A percentile compares a stretch with the other conserved stretches of the same genome.
phyloP scores from a whole-genome alignment of 2,797 vertebrate species.

The Taenioides sp. region DNA sequence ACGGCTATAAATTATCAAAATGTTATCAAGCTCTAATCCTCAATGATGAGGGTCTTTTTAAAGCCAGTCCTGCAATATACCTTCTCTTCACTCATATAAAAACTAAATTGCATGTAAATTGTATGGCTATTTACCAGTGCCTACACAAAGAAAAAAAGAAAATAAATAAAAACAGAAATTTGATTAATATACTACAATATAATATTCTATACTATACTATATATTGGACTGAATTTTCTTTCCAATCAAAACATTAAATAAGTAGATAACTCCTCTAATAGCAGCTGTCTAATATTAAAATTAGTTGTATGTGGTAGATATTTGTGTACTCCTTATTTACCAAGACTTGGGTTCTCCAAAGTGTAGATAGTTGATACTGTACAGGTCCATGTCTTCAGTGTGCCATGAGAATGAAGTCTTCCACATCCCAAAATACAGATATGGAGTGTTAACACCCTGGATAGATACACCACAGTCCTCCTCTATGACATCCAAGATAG shows the following conservation, averaged over 20 bases:
- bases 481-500: slow-evolving; percentile 91
- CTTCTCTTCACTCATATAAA: background rate
- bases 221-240: background rate
- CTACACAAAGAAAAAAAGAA: background rate
- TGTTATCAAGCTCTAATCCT: too few relatives aligned
- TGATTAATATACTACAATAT: background rate
- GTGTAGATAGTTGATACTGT: slow-evolving; percentile 98
- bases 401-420: slow-evolving; percentile 99
- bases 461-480: slow-evolving; percentile 96
- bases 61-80: too few relatives aligned
- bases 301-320: background rate
- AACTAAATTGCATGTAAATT: background rate
- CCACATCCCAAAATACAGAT: slow-evolving; percentile 99
- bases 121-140: background rate
- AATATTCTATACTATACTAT: too few relatives aligned
- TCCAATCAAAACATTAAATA: background rate
- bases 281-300: too few relatives aligned
- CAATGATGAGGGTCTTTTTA: too few relatives aligned
- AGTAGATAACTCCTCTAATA: background rate
- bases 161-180: background rate
- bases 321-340: slow-evolving; percentile 73
- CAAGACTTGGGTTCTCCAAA: slow-evolving; percentile 98
- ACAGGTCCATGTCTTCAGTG: slow-evolving; percentile 98
- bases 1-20: too few relatives aligned
- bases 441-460: slow-evolving; percentile 96